Base-by-base conservation (phyloP, 2,797 vertebrate species). In the Champsocephalus esox region DNA sequence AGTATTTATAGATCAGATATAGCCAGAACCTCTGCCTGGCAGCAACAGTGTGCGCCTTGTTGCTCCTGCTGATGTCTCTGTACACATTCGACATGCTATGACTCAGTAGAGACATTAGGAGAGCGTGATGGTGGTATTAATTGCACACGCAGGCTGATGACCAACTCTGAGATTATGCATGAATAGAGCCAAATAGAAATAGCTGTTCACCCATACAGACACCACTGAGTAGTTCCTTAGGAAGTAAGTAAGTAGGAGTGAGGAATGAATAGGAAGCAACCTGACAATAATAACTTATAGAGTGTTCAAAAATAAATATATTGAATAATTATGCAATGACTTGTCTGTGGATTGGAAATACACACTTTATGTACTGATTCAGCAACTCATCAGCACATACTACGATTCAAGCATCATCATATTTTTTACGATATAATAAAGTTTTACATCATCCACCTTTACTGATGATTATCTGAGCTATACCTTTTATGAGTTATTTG, bases 1-100 rank as follows among this genome's bases (percentile, higher is more conserved):
- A 90, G 87, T 93, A 93, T 93, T 93, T 90, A 92, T 92, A 92
- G 92, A 92, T 90, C 85, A 90, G 81, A 91, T 82, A 70, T 82
- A 89, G 88, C 86, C 87, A 85, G 87, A 92, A 90, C 87, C 87
- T 87, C 82, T 92, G 89, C 82, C 85, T 92, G 89, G 82, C 87
- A 89, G 92, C 82, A 85, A 79, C 77, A 67, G 38, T 61, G 66
- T 66, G 81, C 84, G 87, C 73, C 80, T 79, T 81, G 85, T 80
- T 87, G 84, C 88, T 84, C 44, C 61, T 74, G 80, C 77, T 79
- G 80, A 87, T 88, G 83, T 82, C 82, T 89, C 65, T 86, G 78
- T 90, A 73, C 71, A 77, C 79, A 86, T 79, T 55, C 59, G 63
- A 82, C 75, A 77, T 10, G 60, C 80, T 84, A 63, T 80, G 82